phyloP scores from a whole-genome alignment of 2,888 invertebrate genomes.

The Helleia helle region DNA sequence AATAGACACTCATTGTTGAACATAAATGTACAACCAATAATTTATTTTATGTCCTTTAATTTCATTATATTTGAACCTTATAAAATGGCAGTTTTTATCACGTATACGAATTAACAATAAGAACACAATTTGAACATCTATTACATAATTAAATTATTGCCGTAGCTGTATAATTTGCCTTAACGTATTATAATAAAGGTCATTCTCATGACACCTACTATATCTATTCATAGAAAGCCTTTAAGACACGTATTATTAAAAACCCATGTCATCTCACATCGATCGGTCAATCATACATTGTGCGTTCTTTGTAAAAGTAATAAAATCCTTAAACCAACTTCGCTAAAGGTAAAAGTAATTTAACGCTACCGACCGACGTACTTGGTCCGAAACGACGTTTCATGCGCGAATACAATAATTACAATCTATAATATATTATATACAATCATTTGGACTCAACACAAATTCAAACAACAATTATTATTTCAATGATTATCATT shows the following conservation, averaged over 20 bases:
- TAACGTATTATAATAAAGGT: neutral
- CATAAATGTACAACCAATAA: conserved; percentile 22
- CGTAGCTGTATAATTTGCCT: conserved; percentile 29
- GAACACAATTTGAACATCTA: conserved; percentile 37
- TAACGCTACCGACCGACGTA: conserved; percentile 54
- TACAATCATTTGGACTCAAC: conserved; percentile 14
- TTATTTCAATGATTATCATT: neutral
- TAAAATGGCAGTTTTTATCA: conserved; percentile 68
- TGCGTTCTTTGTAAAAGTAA: conserved; percentile 30
- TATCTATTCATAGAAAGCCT: neutral
- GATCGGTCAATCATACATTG: conserved; percentile 41
- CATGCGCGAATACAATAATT: conserved; percentile 12
- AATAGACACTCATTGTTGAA: conserved; percentile 19
- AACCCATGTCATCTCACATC: conserved; percentile 37
- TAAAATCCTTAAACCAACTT: conserved; percentile 8
- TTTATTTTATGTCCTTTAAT: conserved; percentile 24
- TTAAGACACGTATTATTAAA: neutral
- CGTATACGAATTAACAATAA: conserved; percentile 52
- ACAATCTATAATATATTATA: conserved; percentile 8
- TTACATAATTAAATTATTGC: conserved; percentile 52
- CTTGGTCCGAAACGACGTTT: conserved; percentile 63
- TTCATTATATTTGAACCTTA: conserved; percentile 37
- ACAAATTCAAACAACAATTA: conserved; percentile 7
- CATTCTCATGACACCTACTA: neutral
- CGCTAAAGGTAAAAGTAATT: conserved; percentile 17